Evolutionary conservation across 2,797 vertebrate species (phyloP), one percentile per base, ranked within the genome.

Genomic region (Centroberyx gerrardi): DNA sequence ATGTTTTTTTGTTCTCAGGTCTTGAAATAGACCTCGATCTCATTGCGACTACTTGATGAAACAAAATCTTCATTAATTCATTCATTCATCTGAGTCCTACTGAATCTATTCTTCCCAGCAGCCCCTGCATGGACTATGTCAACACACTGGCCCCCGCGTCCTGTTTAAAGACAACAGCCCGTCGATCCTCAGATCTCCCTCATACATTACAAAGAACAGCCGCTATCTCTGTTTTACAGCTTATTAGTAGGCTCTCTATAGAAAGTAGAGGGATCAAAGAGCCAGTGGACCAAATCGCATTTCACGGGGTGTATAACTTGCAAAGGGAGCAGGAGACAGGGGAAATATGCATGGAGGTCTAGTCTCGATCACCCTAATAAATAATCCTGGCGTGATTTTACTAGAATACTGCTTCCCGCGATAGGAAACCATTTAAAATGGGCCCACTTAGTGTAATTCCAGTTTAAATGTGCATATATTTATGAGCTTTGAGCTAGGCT

Each of bases 191-290:
- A 76, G 31, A 77, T 87, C 72, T 72, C 78, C 17, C 64, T 82
- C 80, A 81, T 69, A 8, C 88, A 83, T 83, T 13, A 88, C 87
- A 91, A 90, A 88, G 77, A 18, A 56, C 54, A 33, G 54, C 61
- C 53, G 52, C 68, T 27, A 59, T 83, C 74, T 82, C 60, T 36
- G 67, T 31, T 84, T 83, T 83, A 87, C 74, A 72, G 31, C 33
- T 13, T 72, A 58, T 42, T 3, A 62, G 53, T 46, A 12, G 56
- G 40, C 17, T 12, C 28, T 33, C 28, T 17, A 31, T 14, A 22
- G 28, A 29, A 1, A 33, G 29, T 28, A 5, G 29, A 14, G 29
- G 65, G 78, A 83, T 85, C 82, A 87, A 84, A 85, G 86, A 64
- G 61, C 5, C 38, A 0, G 10, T 3, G 18, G 59, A 29, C 4